These are phyloP conservation scores for Augiades crinisus DNA, from an alignment of 2,888 invertebrate genomes.

Conservation along the genomic window DNA sequence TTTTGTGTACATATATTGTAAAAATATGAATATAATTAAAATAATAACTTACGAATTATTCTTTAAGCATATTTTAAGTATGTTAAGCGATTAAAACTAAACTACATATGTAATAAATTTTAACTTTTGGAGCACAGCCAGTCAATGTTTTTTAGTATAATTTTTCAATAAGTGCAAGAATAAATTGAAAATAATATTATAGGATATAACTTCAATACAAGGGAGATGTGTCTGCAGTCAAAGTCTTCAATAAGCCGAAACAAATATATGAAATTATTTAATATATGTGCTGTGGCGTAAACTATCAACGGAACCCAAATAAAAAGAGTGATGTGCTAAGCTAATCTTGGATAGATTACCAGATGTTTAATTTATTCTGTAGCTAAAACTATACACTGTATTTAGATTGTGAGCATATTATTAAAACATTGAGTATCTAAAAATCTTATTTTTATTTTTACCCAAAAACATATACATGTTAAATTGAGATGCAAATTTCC, in stretches of 20 bases:
- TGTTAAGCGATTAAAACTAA: conserved; percentile 29
- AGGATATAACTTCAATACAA: no score
- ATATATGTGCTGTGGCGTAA: not conserved
- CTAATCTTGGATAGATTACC: conserved; percentile 56
- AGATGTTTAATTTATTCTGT: conserved; percentile 70
- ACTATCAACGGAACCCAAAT: conserved; percentile 9
- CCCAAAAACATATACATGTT: not conserved
- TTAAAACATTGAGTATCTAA: conserved; percentile 62
- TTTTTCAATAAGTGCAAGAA: conserved; percentile 16
- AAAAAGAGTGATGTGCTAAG: conserved; percentile 41
- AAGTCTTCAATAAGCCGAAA: no score
- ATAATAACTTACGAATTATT: conserved; percentile 40
- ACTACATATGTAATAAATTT: conserved; percentile 31
- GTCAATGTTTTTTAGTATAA: conserved; percentile 29
- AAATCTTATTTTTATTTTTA: conserved; percentile 16
- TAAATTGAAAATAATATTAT: not conserved
- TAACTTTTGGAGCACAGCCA: conserved; percentile 31
- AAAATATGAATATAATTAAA: conserved; percentile 45
- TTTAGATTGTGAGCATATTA: conserved; percentile 75
- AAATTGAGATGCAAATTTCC: no score
- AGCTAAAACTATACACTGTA: conserved; percentile 66
- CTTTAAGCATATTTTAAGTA: conserved; percentile 37
- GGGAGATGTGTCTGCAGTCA: no score
- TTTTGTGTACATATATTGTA: conserved; percentile 58
- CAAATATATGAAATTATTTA: not conserved